These are phyloP conservation scores for Ylistrum balloti DNA, from an alignment of 1,140 invertebrate genomes.

Conservation along the genomic window DNA sequence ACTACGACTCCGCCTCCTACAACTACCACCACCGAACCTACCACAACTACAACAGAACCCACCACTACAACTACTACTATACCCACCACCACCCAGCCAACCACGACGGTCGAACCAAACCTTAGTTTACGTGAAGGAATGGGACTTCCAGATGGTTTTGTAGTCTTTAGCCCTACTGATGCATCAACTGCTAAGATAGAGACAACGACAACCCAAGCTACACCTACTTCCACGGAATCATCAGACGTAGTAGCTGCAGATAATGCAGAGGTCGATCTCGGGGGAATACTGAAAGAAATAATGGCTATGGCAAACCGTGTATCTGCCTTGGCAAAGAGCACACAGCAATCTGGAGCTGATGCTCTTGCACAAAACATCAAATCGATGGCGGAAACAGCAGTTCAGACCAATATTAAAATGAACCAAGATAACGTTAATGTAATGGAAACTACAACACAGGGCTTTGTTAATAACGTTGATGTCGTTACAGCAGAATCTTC, in stretches of 20 bases:
- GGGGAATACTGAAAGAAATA: not conserved
- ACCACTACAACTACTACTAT: not conserved
- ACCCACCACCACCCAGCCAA: not conserved
- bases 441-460: not conserved
- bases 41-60: not conserved
- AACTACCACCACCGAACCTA: not conserved
- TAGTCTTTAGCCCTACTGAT: not conserved
- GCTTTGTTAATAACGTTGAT: not conserved
- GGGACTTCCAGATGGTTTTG: not conserved
- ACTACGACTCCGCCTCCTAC: not conserved
- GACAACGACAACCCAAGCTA: not conserved
- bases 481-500: not conserved
- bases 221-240: not conserved
- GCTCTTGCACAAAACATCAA: not conserved
- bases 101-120: not conserved
- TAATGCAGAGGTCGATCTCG: not conserved
- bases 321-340: not conserved
- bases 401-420: not conserved
- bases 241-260: not conserved
- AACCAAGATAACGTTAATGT: not conserved
- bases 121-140: not conserved
- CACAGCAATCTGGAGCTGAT: conserved; percentile 11
- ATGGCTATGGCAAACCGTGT: conserved; percentile 16
- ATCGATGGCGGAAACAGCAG: not conserved
- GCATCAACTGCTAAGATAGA: not conserved